Evolutionary conservation across 2,113 vertebrate genomes (phyloP).

Genomic region (Psittacara wagleri): DNA sequence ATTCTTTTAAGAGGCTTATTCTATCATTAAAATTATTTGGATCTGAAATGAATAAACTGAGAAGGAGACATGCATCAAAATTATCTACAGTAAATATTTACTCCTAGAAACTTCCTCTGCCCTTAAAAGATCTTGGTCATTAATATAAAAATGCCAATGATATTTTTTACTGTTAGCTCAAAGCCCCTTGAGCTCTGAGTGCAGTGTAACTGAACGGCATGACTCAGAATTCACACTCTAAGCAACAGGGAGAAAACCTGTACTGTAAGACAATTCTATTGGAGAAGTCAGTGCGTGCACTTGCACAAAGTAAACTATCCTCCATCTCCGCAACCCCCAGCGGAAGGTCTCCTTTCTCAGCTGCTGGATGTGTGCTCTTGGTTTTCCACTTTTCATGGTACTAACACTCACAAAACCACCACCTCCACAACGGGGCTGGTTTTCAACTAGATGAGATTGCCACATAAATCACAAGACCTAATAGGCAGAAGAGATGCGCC

Average conservation of each 20-base stretch:
- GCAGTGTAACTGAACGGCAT: not conserved
- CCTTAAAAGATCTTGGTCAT: not conserved
- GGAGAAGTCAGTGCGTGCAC: not conserved
- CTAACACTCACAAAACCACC: not conserved
- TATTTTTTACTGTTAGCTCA: not conserved
- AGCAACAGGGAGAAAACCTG: not conserved
- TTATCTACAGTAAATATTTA: not conserved
- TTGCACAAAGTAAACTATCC: too few relatives aligned
- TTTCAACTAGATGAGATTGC: accelerated
- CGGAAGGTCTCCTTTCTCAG: not conserved
- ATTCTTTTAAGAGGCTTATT: not conserved
- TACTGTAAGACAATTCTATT: not conserved
- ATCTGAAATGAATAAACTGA: not conserved
- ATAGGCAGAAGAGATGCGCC: not conserved
- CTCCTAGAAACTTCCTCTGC: not conserved
- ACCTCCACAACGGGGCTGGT: not conserved
- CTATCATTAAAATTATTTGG: not conserved
- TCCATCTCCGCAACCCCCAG: not conserved
- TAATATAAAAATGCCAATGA: not conserved
- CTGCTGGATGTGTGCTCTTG: not conserved
- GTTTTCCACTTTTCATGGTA: not conserved
- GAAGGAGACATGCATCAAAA: not conserved
- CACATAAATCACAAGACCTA: not conserved
- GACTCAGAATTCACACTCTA: not conserved
- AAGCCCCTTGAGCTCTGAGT: not conserved